Conservation (phyloP, 2,888 invertebrate species). For the Clanis bilineata region DNA sequence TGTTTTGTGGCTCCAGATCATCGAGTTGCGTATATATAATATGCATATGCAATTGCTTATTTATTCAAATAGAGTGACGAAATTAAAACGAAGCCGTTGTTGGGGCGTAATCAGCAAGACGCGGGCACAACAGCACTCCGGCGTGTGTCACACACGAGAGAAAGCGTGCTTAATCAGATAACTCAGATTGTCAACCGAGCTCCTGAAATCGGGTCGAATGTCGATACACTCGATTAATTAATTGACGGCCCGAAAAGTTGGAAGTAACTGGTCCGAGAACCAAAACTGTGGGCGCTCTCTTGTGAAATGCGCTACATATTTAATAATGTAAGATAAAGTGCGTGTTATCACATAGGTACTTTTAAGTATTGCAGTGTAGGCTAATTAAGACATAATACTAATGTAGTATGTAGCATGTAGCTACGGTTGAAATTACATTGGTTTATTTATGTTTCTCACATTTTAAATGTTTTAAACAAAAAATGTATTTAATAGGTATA, state of each 20-base stretch:
- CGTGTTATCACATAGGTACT: not conserved
- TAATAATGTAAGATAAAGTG: conserved; percentile 5
- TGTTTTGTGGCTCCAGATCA: conserved; percentile 53
- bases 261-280: conserved; percentile 69
- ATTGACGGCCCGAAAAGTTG: conserved; percentile 76
- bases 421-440: no score
- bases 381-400: not conserved
- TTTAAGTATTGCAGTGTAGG: not conserved
- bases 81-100: conserved; percentile 69
- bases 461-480: not conserved
- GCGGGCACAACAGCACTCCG: conserved; percentile 39
- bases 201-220: conserved; percentile 82
- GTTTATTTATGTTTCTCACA: no score
- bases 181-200: conserved; percentile 80
- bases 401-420: no score
- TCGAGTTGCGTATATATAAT: conserved; percentile 56
- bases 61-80: conserved; percentile 77
- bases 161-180: conserved; percentile 82
- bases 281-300: conserved; percentile 59
- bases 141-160: conserved; percentile 69
- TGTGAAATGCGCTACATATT: conserved; percentile 51
- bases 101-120: conserved; percentile 58
- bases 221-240: conserved; percentile 82
- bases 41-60: conserved; percentile 70
- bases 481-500: not conserved